These are phyloP conservation scores for Drosophila mayri DNA, from an alignment of 1,140 invertebrate species.

Conservation along the genomic window DNA sequence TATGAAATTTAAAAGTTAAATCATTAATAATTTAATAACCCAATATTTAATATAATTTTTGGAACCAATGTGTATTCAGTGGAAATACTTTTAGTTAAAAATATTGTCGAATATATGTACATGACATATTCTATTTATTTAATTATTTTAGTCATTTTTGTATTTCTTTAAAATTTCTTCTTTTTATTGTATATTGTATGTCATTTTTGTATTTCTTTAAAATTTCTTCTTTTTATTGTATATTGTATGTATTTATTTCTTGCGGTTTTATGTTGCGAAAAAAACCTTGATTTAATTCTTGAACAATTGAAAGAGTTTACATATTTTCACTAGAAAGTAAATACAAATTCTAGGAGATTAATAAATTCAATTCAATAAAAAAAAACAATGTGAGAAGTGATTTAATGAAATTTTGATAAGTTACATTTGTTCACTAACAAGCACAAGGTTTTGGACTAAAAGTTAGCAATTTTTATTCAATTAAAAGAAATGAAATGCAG, in stretches of 20 bases:
- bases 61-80: no score
- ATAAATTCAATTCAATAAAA: no score
- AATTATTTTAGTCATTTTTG: no score
- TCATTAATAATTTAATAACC: not conserved
- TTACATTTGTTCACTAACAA: not conserved
- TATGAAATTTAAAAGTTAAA: not conserved
- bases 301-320: not conserved
- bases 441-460: not conserved
- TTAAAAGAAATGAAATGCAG: accelerated
- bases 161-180: no score
- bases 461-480: no score
- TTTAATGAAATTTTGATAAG: not conserved
- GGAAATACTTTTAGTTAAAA: no score
- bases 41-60: not conserved
- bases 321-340: not conserved
- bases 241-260: no score
- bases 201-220: no score
- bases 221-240: no score
- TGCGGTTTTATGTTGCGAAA: not conserved
- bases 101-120: no score
- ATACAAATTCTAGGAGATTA: not conserved
- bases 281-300: not conserved
- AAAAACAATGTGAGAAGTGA: not conserved
- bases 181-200: no score
- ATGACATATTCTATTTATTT: not conserved